phyloP scores from a whole-genome alignment of 2,113 vertebrate genomes.

The Andinoacara biseriatus region DNA sequence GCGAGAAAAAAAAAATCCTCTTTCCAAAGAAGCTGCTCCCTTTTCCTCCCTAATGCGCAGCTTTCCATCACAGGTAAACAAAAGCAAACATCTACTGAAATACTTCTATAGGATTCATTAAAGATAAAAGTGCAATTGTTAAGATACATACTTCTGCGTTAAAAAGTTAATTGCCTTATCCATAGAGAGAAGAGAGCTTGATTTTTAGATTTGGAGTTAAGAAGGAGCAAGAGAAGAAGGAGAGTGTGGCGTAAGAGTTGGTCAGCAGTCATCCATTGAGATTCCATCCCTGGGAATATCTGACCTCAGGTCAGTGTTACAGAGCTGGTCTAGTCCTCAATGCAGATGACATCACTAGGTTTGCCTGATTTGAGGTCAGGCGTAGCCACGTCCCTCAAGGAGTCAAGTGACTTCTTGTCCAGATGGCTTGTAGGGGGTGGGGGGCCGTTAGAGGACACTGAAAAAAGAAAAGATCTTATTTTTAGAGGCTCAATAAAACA shows the following conservation, averaged over 20 bases:
- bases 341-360: conserved; percentile 77
- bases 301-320: conserved; percentile 48
- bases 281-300: conserved; percentile 62
- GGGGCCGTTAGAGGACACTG: conserved; percentile 82
- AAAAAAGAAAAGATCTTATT: neutral
- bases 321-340: conserved; percentile 76
- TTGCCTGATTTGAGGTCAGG: conserved; percentile 80
- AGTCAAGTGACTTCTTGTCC: conserved; percentile 81
- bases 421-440: conserved; percentile 76
- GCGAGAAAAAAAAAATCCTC: conserved; percentile 29
- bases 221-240: conserved; percentile 38
- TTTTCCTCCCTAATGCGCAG: conserved; percentile 26
- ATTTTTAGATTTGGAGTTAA: conserved; percentile 32
- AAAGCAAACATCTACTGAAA: conserved; percentile 63
- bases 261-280: conserved; percentile 42
- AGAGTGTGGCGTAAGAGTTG: conserved; percentile 18
- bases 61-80: conserved; percentile 46
- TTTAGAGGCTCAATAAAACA: neutral
- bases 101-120: conserved; percentile 55
- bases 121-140: conserved; percentile 80
- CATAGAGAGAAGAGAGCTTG: conserved; percentile 36
- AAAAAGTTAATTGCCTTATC: conserved; percentile 48
- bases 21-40: conserved; percentile 34
- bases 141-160: conserved; percentile 67
- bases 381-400: conserved; percentile 78